phyloP scores from a whole-genome alignment of 2,888 invertebrate genomes.

The Mayetiola destructor region DNA sequence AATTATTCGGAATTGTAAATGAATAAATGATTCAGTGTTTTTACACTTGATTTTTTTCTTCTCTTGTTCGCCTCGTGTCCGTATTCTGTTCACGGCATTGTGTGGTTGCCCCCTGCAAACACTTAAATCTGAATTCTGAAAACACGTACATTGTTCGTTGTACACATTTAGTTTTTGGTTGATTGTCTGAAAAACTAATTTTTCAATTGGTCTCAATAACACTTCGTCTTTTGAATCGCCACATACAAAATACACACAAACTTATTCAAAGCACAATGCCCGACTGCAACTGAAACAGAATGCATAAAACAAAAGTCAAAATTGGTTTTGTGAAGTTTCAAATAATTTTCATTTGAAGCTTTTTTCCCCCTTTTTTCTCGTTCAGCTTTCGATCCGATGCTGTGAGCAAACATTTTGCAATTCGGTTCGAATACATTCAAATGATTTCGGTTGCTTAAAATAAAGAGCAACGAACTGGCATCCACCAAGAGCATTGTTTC shows the following conservation, averaged over 20 bases:
- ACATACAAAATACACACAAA: background rate
- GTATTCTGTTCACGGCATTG: background rate
- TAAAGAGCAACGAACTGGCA: no score
- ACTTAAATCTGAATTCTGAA: background rate
- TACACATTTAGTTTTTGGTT: background rate
- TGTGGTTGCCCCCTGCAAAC: no score
- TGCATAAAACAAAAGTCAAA: background rate
- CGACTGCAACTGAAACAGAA: background rate
- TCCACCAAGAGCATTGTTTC: no score
- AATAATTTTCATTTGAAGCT: no score
- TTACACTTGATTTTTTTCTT: background rate
- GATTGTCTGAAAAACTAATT: slow-evolving; percentile 1
- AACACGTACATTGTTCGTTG: no score
- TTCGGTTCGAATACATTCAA: no score
- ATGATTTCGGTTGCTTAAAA: no score
- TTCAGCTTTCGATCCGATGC: no score
- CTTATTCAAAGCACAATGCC: background rate
- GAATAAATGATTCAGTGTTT: slow-evolving; percentile 2
- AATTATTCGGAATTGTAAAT: slow-evolving; percentile 18
- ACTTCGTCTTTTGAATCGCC: slow-evolving; percentile 3
- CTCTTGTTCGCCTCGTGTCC: background rate
- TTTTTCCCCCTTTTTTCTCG: no score
- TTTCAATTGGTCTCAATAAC: background rate
- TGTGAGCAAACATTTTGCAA: no score
- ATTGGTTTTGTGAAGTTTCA: background rate